phyloP scores from a whole-genome alignment of 2,113 vertebrate genomes.

The Ptilorrhoa leucosticta region DNA sequence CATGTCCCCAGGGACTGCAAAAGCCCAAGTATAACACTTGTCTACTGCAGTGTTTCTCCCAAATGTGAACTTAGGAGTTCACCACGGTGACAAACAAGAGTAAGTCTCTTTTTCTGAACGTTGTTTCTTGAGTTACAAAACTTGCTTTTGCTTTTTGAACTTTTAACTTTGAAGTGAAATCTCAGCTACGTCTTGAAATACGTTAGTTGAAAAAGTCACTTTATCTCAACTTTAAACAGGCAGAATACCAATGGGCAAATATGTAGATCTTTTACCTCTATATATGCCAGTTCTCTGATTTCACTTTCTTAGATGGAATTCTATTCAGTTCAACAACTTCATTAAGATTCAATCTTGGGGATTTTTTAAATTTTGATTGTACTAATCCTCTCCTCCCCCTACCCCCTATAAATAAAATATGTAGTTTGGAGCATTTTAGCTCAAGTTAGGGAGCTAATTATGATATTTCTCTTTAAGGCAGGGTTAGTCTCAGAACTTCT shows the following conservation, averaged over 20 bases:
- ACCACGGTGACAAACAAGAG: neutral
- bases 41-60: neutral
- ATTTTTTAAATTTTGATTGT: neutral
- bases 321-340: neutral
- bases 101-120: neutral
- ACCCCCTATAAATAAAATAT: neutral
- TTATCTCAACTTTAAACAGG: neutral
- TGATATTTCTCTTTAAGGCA: neutral
- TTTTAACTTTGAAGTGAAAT: neutral
- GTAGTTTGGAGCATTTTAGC: neutral
- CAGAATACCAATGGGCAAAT: neutral
- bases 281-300: neutral
- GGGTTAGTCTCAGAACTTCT: neutral
- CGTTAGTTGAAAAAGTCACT: neutral
- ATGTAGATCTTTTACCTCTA: neutral
- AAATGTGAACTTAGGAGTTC: neutral
- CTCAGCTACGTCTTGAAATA: neutral
- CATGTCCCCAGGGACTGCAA: neutral
- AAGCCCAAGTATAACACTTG: neutral
- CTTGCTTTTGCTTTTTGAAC: neutral
- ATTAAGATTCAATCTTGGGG: neutral
- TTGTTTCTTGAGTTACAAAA: neutral
- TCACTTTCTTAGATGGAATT: neutral
- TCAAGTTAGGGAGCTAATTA: neutral
- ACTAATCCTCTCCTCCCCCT: accelerated